These are phyloP conservation scores for Rotaria socialis DNA, from an alignment of 2,888 invertebrate species.

Conservation along the genomic window DNA sequence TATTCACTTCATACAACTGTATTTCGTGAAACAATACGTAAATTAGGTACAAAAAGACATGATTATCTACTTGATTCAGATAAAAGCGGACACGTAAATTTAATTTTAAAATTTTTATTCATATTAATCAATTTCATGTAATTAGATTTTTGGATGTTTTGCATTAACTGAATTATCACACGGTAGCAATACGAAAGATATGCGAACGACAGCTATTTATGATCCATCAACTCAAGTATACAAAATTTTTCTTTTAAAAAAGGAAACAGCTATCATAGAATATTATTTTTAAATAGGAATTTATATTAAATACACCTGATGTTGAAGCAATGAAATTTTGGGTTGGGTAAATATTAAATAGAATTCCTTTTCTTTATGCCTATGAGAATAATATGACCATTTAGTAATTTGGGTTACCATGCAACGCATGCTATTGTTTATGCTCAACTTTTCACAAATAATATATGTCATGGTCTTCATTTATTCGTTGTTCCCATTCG, in stretches of 20 bases:
- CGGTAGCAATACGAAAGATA: constrained; percentile 80
- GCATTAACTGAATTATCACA: constrained; percentile 83
- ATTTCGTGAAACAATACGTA: constrained; percentile 61
- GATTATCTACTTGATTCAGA: constrained; percentile 52
- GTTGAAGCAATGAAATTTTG: constrained; percentile 78
- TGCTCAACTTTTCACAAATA: constrained; percentile 78
- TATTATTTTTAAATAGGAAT: constrained; percentile 59
- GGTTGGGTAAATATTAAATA: constrained; percentile 59
- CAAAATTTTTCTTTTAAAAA: background rate
- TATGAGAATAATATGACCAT: background rate
- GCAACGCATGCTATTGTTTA: constrained; percentile 82
- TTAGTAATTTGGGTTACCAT: constrained; percentile 70
- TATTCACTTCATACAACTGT: constrained; percentile 57
- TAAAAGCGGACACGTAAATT: constrained; percentile 59
- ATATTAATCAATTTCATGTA: too few species aligned
- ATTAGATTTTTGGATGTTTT: constrained; percentile 68
- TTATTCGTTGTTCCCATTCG: constrained; percentile 81
- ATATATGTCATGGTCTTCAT: constrained; percentile 79
- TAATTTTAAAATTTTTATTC: too few species aligned
- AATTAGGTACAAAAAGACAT: constrained; percentile 62
- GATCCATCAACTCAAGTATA: constrained; percentile 66
- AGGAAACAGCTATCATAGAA: too few species aligned
- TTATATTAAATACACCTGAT: constrained; percentile 72
- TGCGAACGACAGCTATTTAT: constrained; percentile 79
- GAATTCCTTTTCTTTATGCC: too few species aligned